phyloP scores from a whole-genome alignment of 2,888 invertebrate genomes.

The Idaea aversata region DNA sequence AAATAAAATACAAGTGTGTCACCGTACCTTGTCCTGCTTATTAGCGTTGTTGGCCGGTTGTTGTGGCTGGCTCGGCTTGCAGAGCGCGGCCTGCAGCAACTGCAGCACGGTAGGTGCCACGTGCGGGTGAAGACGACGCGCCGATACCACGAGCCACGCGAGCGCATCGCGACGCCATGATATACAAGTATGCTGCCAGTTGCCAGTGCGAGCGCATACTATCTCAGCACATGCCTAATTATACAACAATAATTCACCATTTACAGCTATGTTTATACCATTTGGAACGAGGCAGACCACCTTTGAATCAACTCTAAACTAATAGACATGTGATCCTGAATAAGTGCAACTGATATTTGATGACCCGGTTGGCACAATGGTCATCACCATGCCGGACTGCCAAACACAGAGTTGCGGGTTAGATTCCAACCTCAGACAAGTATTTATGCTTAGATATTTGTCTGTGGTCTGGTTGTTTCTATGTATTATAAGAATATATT shows the following conservation, averaged over 20 bases:
- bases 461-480: too few species aligned
- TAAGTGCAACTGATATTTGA: too few species aligned
- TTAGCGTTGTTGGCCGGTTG: slow-evolving; percentile 19
- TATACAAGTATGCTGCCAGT: slow-evolving; percentile 96
- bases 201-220: slow-evolving; percentile 92
- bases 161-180: slow-evolving; percentile 86
- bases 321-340: too few species aligned
- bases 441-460: too few species aligned
- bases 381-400: too few species aligned
- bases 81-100: slow-evolving; percentile 93
- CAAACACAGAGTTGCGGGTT: too few species aligned
- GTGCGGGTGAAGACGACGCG: slow-evolving; percentile 93
- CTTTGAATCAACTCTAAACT: too few species aligned
- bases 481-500: too few species aligned
- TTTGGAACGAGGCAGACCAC: too few species aligned
- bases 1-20: not conserved
- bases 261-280: too few species aligned
- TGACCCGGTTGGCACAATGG: too few species aligned
- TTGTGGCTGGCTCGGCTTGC: slow-evolving; percentile 58
- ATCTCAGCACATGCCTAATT: slow-evolving; percentile 91
- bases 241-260: not conserved
- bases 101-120: slow-evolving; percentile 95
- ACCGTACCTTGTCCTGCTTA: not conserved
- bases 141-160: slow-evolving; percentile 90
- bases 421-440: too few species aligned